Base-by-base conservation (phyloP, 2,797 vertebrate species). In the Prionace glauca region DNA sequence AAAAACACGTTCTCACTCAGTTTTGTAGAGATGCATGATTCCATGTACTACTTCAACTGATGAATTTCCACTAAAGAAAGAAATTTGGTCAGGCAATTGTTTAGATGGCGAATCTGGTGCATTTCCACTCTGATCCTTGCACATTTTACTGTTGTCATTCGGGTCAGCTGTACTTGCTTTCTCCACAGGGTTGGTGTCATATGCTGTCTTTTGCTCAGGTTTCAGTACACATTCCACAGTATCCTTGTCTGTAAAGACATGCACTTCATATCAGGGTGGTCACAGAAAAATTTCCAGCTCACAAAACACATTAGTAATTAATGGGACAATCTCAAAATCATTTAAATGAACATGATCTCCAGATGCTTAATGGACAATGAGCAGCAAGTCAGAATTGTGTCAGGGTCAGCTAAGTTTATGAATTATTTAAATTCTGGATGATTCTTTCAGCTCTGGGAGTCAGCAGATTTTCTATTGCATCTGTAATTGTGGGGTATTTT, bases 11-110 rank as follows among this genome's bases (percentile, higher is more conserved):
- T 84, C 99, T 98, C 96, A 99, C 99, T 99, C 99, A 96, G 99
- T 99, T 97, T 99, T 99, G 97, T 99, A 99, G 50, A 99, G 98
- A 95, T 99, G 99, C 99, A 99, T 99, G 96, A 99, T 99, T 41
- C 99, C 99, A 3, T 99, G 99, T 96, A 99, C 98, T 0, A 99
- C 99, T 97, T 99, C 99, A 86, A 99, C 99, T 0, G 99, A 99
- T 0, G 99, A 98, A 95, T 99, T 99, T 95, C 99, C 99, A 0
- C 99, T 99, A 98, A 99, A 99, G 98, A 99, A 99, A 3, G 99
- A 99, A 96, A 99, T 99, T 98, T 99, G 98, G 95, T 99, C 99
- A 0, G 99, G 99, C 91, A 99, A 98, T 97, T 99, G 98, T 96
- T 99, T 99, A 50, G 99, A 99, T 0, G 99, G 98, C 0, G 99